Conservation (phyloP, 2,888 invertebrate species). For the Phragmatobia fuliginosa region DNA sequence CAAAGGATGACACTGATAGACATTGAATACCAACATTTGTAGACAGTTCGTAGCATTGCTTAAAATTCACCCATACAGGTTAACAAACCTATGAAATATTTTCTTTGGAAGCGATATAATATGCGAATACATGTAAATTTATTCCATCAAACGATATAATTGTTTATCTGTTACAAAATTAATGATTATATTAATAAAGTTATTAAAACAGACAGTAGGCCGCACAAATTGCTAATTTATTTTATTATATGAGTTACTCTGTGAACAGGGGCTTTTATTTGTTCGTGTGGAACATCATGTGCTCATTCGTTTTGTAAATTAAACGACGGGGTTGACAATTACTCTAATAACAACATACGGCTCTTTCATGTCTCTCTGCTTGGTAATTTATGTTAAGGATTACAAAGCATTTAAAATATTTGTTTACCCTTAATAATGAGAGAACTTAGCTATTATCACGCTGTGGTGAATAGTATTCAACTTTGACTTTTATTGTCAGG, state of each 20-base stretch:
- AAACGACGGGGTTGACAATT: constrained; percentile 4
- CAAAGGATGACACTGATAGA: background rate
- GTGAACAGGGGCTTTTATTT: constrained; percentile 32
- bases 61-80: background rate
- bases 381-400: background rate
- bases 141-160: constrained; percentile 58
- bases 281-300: constrained; percentile 25
- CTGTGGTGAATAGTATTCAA: background rate
- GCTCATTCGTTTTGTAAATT: constrained; percentile 17
- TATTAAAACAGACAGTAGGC: constrained; percentile 49
- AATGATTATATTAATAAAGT: constrained; percentile 58
- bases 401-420: background rate
- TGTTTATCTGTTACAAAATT: constrained; percentile 65
- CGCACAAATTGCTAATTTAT: constrained; percentile 45
- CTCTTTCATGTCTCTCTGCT: background rate
- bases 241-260: constrained; percentile 34
- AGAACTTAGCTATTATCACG: constrained; percentile 1
- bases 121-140: constrained; percentile 49
- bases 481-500: background rate
- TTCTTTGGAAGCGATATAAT: constrained; percentile 10
- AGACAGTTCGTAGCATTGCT: background rate
- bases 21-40: background rate
- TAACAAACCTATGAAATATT: background rate
- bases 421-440: background rate
- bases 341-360: constrained; percentile 11